A percentile compares a stretch with the other conserved stretches of the same genome.
Evolutionary conservation across 2,888 invertebrate genomes (phyloP).

Genomic region (Mythimna ferrago): DNA sequence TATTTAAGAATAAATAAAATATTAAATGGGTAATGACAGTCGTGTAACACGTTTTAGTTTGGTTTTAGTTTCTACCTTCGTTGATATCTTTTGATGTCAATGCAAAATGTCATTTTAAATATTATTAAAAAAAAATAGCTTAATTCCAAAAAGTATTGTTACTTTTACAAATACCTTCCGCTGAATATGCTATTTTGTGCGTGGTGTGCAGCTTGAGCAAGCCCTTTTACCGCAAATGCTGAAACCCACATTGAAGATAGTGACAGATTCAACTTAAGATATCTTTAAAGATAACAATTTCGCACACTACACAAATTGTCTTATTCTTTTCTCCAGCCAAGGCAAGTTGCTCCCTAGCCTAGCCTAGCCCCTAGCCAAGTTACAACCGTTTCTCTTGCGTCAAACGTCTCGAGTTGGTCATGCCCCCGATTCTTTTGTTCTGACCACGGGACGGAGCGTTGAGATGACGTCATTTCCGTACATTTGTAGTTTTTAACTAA

Average conservation of each 20-base stretch:
- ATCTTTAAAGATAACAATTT: too few species aligned
- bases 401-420: too few species aligned
- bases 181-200: slow-evolving; percentile 1
- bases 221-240: background rate
- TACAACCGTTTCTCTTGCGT: too few species aligned
- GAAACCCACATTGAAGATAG: background rate
- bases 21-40: background rate
- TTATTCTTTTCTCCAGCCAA: too few species aligned
- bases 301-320: too few species aligned
- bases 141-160: slow-evolving; percentile 24
- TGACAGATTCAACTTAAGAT: background rate
- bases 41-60: background rate
- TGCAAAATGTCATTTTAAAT: background rate
- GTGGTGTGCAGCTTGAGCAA: background rate
- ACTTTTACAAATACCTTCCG: background rate
- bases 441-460: too few species aligned
- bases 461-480: too few species aligned
- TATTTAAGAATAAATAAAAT: background rate
- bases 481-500: too few species aligned
- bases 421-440: too few species aligned
- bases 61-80: too few species aligned
- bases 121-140: background rate
- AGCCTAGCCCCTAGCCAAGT: too few species aligned
- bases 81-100: background rate
- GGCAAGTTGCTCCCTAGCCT: too few species aligned